Evolutionary conservation across 2,888 invertebrate species (phyloP).

Genomic region (Deroplatys truncata): DNA sequence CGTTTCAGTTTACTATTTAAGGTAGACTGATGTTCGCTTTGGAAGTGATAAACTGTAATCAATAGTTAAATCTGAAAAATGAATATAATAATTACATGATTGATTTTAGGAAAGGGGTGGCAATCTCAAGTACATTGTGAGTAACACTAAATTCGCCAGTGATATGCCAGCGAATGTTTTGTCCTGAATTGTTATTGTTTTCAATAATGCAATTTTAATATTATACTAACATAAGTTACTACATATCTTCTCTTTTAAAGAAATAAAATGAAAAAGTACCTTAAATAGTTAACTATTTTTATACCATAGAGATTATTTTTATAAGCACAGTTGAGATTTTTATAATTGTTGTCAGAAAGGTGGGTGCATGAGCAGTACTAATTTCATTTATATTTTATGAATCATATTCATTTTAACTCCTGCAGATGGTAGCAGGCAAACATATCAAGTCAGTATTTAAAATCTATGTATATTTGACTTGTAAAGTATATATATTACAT

Average conservation of each 20-base stretch:
- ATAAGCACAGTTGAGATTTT: neutral
- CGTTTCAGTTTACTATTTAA: too few species aligned
- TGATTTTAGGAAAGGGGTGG: neutral
- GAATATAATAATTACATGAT: too few species aligned
- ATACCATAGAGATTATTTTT: constrained; percentile 12
- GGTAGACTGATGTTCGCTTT: too few species aligned
- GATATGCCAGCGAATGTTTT: neutral
- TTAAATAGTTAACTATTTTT: constrained; percentile 23
- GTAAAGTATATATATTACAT: neutral
- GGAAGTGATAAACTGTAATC: too few species aligned
- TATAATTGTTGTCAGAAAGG: neutral
- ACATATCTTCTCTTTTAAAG: neutral
- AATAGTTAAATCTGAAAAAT: too few species aligned
- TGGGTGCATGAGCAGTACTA: neutral
- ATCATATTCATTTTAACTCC: neutral
- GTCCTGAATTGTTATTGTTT: constrained; percentile 10
- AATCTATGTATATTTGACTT: neutral
- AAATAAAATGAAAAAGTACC: constrained; percentile 20
- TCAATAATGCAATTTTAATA: neutral
- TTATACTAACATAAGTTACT: constrained; percentile 5
- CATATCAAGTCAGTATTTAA: neutral
- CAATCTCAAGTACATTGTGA: neutral
- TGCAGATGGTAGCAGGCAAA: neutral
- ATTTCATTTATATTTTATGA: neutral
- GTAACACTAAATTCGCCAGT: neutral